phyloP scores from a whole-genome alignment of 1,140 invertebrate genomes.

The Hyles euphorbiae region DNA sequence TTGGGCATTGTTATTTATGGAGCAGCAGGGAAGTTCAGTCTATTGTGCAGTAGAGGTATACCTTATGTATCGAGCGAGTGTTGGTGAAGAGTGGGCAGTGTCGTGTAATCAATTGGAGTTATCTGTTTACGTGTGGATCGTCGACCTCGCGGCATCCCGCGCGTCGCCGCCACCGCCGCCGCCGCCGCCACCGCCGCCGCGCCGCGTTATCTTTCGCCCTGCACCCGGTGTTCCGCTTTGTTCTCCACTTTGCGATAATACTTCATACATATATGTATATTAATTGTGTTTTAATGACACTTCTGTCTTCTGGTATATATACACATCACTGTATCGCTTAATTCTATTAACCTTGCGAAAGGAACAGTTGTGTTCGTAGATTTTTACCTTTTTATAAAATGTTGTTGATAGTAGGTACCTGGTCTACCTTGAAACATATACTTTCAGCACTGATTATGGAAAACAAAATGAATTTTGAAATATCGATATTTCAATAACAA shows the following conservation, averaged over 20 bases:
- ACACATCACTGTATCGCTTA: no score
- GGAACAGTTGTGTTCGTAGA: no score
- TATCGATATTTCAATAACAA: no score
- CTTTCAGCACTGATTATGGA: no score
- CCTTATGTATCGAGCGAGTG: conserved; percentile 12
- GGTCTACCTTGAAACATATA: no score
- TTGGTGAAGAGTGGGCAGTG: conserved; percentile 34
- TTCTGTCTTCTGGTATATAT: no score
- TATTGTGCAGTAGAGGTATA: neutral
- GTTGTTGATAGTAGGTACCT: no score
- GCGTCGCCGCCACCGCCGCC: conserved; percentile 11
- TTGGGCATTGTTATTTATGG: no score
- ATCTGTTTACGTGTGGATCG: conserved; percentile 50
- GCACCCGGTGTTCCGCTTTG: conserved; percentile 41
- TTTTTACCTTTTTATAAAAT: no score
- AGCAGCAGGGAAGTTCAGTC: neutral
- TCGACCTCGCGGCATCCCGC: conserved; percentile 29
- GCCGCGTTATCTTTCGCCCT: conserved; percentile 29
- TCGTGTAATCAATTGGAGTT: conserved; percentile 46
- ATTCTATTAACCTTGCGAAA: no score
- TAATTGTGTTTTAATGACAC: neutral
- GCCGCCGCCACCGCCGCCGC: conserved; percentile 13
- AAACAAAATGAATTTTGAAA: no score
- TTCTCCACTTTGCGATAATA: conserved; percentile 18
- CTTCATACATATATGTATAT: conserved; percentile 3